phyloP scores from a whole-genome alignment of 1,140 invertebrate genomes.

The Hylyphantes graminicola region DNA sequence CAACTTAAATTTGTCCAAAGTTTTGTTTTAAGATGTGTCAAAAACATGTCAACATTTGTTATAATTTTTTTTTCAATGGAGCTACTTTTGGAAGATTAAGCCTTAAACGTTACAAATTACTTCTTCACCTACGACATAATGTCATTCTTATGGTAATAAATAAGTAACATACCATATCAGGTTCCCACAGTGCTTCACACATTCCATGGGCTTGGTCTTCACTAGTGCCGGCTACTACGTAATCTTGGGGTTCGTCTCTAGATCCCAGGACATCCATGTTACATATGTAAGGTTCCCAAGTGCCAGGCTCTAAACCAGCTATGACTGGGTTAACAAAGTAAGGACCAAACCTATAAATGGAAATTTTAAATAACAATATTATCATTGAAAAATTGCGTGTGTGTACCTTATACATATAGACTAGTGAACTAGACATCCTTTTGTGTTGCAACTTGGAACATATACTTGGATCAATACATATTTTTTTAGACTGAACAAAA shows the following conservation, averaged over 20 bases:
- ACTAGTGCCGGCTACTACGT: conserved; percentile 95
- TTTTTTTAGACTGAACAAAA: too few relatives aligned
- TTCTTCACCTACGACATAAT: too few relatives aligned
- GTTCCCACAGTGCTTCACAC: conserved; percentile 96
- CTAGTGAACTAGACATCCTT: too few relatives aligned
- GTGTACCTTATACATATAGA: background rate
- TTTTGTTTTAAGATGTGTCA: too few relatives aligned
- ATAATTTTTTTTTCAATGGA: too few relatives aligned
- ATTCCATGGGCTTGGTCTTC: conserved; percentile 95
- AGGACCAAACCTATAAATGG: conserved; percentile 83
- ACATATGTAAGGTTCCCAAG: conserved; percentile 89
- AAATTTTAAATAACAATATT: background rate
- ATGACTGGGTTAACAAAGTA: conserved; percentile 98
- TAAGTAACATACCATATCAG: conserved; percentile 74
- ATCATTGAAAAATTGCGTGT: background rate
- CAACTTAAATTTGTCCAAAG: too few relatives aligned
- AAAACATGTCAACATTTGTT: too few relatives aligned
- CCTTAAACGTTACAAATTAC: too few relatives aligned
- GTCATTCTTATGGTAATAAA: too few relatives aligned
- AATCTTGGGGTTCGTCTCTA: conserved; percentile 88
- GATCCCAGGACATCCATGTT: conserved; percentile 96
- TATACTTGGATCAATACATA: too few relatives aligned
- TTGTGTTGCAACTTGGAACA: too few relatives aligned
- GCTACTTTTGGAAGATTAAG: too few relatives aligned
- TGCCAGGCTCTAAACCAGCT: conserved; percentile 90